A percentile compares a stretch with the other conserved stretches of the same genome.
phyloP scores from a whole-genome alignment of 2,113 vertebrate species.

The Pseudonaja textilis region DNA sequence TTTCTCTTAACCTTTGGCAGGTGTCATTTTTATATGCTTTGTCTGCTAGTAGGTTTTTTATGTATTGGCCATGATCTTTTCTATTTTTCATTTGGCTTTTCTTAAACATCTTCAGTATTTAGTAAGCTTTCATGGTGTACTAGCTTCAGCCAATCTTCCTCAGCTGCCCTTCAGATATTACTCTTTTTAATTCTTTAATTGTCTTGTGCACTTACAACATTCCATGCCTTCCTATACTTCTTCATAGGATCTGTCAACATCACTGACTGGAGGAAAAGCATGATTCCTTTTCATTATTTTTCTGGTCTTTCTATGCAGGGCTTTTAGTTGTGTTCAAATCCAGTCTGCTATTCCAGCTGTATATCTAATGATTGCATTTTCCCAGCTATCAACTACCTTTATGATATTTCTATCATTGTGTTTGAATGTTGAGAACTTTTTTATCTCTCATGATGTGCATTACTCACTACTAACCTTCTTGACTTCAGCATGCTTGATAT shows the following conservation, averaged over 20 bases:
- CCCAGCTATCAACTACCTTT: neutral
- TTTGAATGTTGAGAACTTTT: neutral
- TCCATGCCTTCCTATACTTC: neutral
- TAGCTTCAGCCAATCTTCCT: neutral
- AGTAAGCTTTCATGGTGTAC: neutral
- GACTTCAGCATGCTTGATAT: neutral
- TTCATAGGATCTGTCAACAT: neutral
- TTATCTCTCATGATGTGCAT: neutral
- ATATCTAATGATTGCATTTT: neutral
- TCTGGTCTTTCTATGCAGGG: neutral
- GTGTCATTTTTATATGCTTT: neutral
- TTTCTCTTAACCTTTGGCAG: neutral
- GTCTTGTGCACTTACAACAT: neutral
- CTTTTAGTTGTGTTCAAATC: neutral
- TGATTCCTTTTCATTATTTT: neutral
- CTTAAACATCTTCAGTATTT: neutral
- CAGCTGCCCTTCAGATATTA: neutral
- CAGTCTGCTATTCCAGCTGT: neutral
- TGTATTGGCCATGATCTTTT: neutral
- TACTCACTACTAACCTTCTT: neutral
- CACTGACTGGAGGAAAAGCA: neutral
- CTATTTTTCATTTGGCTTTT: neutral
- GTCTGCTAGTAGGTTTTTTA: neutral
- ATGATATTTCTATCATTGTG: neutral
- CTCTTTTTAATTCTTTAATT: neutral